Evolutionary conservation across 1,140 invertebrate genomes (phyloP), one percentile per base, ranked within the genome.

Genomic region (Neodiprion virginianus): DNA sequence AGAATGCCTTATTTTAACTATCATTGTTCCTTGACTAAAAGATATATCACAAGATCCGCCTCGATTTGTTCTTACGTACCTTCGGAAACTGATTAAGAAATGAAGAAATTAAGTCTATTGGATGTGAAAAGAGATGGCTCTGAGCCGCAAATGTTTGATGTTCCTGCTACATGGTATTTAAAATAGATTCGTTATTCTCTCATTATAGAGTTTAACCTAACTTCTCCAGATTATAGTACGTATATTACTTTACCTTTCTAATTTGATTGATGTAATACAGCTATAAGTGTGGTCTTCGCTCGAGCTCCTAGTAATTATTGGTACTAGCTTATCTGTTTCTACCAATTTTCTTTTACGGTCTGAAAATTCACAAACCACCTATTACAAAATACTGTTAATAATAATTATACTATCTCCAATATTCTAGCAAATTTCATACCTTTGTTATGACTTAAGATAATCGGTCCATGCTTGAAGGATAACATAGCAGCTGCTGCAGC

Each of bases 261-360:
- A 77, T 79, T 87, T 87, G 9, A 85, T 76, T 21, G 88, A 87
- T 1, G 86, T 86, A 48, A 87, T 84, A 68, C 86, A 88, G 72
- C 92, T 93, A 79, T 96, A 95, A 12, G 94, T 95, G 80, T 96
- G 94, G 86, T 96, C 95, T 82, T 94, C 93, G 81, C 93, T 94
- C 1, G 94, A 94, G 73, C 92, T 93, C 68, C 90, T 91, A 8
- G 93, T 95, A 65, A 94, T 93, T 70, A 94, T 90, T 78, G 92
- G 92, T 72, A 88, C 84, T 80, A 88, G 78, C 73, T 89, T 87
- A 73, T 88, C 85, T 9, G 80, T 79, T 80, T 89, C 81, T 70
- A 79, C 75, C 69, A 79, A 14, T 79, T 85, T 85, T 84, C 79
- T 77, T 77, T 88, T 82, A 78, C 85, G 86, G 82, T 88, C 85